phyloP scores from a whole-genome alignment of 1,140 invertebrate genomes.

The Cecropterus lyciades region DNA sequence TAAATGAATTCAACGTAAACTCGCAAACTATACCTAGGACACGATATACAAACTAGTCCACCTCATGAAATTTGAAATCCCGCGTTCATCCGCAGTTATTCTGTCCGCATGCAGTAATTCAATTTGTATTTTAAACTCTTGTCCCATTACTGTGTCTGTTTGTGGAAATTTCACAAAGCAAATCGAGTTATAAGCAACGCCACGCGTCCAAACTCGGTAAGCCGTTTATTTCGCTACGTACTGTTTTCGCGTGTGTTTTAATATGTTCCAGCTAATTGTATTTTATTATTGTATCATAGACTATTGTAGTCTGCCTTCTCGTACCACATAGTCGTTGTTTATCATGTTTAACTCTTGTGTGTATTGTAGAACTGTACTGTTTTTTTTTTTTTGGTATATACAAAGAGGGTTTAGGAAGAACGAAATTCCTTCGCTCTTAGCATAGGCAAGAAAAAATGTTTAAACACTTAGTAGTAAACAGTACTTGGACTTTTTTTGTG shows the following conservation, averaged over 20 bases:
- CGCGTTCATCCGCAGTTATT: constrained; percentile 38
- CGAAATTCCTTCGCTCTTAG: no score
- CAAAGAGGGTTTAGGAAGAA: no score
- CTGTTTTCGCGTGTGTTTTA: constrained; percentile 59
- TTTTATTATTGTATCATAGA: background rate
- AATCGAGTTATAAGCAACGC: constrained; percentile 75
- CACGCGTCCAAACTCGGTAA: constrained; percentile 57
- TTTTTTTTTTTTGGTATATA: no score
- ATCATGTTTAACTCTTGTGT: no score
- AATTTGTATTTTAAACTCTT: constrained; percentile 67
- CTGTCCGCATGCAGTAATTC: constrained; percentile 42
- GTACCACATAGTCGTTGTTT: no score
- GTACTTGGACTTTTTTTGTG: no score
- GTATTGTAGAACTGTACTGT: no score
- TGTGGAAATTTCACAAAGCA: constrained; percentile 69
- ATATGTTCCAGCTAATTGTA: background rate
- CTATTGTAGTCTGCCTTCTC: background rate
- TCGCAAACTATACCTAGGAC: background rate
- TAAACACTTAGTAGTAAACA: no score
- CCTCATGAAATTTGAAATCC: constrained; percentile 40
- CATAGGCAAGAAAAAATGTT: no score
- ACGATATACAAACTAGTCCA: background rate
- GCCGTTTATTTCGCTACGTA: constrained; percentile 71
- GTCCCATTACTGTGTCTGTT: constrained; percentile 64
- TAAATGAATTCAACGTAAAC: no score